Evolutionary conservation across 2,113 vertebrate species (phyloP).

Genomic region (crab-eating macaque (Macaca fascicularis)): DNA sequence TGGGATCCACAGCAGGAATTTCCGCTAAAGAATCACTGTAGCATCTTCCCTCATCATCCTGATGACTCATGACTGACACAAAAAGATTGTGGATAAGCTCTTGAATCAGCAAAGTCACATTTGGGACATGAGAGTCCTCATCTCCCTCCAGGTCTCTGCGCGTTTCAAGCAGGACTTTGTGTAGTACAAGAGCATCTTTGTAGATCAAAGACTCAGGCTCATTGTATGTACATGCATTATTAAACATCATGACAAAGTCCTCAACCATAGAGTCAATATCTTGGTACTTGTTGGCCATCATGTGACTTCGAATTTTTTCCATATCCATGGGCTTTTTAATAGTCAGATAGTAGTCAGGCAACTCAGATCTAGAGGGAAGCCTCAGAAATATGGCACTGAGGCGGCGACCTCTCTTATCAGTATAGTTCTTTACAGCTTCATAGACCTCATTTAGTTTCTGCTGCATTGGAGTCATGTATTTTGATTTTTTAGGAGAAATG

Average conservation of each 20-base stretch:
- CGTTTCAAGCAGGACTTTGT: slow-evolving; percentile 95
- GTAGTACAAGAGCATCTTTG: slow-evolving; percentile 96
- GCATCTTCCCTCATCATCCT: slow-evolving; percentile 98
- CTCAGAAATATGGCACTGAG: slow-evolving; percentile 98
- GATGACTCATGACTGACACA: slow-evolving; percentile 97
- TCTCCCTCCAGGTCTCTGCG: slow-evolving; percentile 95
- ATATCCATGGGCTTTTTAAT: slow-evolving; percentile 99
- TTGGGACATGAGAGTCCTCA: slow-evolving; percentile 95
- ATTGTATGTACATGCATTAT: slow-evolving; percentile 98
- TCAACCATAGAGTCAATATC: slow-evolving; percentile 98
- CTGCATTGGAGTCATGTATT: slow-evolving; percentile 97
- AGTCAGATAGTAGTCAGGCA: slow-evolving; percentile 98
- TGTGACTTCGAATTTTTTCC: slow-evolving; percentile 98
- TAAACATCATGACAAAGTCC: slow-evolving; percentile 99
- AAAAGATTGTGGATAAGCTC: slow-evolving; percentile 98
- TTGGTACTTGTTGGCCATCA: slow-evolving; percentile 99
- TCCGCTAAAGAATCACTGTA: slow-evolving; percentile 99
- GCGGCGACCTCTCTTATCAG: slow-evolving; percentile 97
- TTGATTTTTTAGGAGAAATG: slow-evolving; percentile 96
- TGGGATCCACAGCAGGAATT: slow-evolving; percentile 93
- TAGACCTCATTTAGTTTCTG: slow-evolving; percentile 98
- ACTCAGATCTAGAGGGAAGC: slow-evolving; percentile 96
- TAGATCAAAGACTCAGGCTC: slow-evolving; percentile 98
- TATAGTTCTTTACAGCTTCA: slow-evolving; percentile 98
- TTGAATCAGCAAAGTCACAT: slow-evolving; percentile 95